These are phyloP conservation scores for Drosophila conformis DNA, from an alignment of 2,888 invertebrate species.

Conservation along the genomic window DNA sequence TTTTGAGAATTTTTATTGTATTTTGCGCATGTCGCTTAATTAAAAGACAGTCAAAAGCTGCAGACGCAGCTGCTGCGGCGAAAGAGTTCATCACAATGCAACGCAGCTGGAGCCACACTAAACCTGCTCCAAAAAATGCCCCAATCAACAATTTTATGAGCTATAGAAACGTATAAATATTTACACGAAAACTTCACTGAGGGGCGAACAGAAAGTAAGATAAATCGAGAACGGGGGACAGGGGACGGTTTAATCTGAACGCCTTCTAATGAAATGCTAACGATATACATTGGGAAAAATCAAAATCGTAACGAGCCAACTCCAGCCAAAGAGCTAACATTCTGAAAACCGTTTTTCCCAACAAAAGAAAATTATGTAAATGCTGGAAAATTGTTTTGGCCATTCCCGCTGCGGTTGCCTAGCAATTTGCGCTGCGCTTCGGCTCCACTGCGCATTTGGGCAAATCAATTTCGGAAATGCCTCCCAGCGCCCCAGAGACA, in stretches of 20 bases:
- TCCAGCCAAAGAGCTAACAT: slow-evolving; percentile 47
- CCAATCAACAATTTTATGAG: slow-evolving; percentile 66
- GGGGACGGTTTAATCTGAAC: slow-evolving; percentile 34
- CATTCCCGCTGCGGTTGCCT: slow-evolving; percentile 40
- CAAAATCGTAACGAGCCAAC: slow-evolving; percentile 60
- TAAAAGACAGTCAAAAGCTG: slow-evolving; percentile 71
- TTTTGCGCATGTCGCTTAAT: slow-evolving; percentile 69
- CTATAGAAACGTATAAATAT: slow-evolving; percentile 59
- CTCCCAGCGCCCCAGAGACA: slow-evolving; percentile 22
- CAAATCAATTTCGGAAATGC: slow-evolving; percentile 68
- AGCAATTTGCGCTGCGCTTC: slow-evolving; percentile 59
- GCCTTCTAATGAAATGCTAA: slow-evolving; percentile 74
- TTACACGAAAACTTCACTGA: slow-evolving; percentile 40
- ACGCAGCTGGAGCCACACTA: slow-evolving; percentile 40
- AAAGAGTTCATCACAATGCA: slow-evolving; percentile 43
- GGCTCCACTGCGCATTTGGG: slow-evolving; percentile 57
- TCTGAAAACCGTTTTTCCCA: slow-evolving; percentile 41
- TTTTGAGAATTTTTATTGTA: slow-evolving; percentile 61
- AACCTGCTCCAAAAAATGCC: slow-evolving; percentile 49
- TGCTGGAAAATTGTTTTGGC: slow-evolving; percentile 74
- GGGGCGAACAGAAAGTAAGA: slow-evolving; percentile 6
- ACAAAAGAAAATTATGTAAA: slow-evolving; percentile 76
- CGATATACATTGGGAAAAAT: slow-evolving; percentile 75
- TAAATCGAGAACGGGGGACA: neutral
- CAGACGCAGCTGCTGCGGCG: slow-evolving; percentile 27